Percentiles rank a stretch among this genome's conserved stretches.
Conservation (phyloP, 1,140 invertebrate species). For the Oryctes rhinoceros region DNA sequence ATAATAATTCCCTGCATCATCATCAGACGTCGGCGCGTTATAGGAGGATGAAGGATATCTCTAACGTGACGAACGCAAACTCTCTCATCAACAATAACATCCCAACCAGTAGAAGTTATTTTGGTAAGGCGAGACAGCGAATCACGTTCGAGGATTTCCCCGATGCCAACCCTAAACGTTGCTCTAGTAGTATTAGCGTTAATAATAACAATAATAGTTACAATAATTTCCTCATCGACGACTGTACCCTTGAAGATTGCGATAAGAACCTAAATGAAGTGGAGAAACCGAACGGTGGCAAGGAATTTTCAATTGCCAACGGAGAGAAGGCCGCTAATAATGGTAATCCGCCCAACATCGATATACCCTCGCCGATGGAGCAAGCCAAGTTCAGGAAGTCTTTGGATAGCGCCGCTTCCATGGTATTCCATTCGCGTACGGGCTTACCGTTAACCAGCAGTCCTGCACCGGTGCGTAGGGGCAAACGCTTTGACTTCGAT, state of each 20-base stretch:
- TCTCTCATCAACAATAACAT: conserved; percentile 33
- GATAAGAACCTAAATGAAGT: conserved; percentile 25
- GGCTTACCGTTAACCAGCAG: conserved; percentile 87
- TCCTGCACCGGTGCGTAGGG: conserved; percentile 81
- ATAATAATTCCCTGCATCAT: conserved; percentile 51
- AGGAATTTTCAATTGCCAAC: background rate
- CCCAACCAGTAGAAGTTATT: background rate
- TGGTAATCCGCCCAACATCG: conserved; percentile 47
- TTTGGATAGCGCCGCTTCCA: conserved; percentile 80
- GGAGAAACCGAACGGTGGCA: background rate
- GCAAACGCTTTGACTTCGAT: conserved; percentile 86
- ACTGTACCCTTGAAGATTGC: background rate
- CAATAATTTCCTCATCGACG: background rate
- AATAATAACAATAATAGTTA: conserved; percentile 25
- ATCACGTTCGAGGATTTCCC: conserved; percentile 50
- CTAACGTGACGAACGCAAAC: conserved; percentile 42
- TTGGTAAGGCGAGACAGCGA: conserved; percentile 47
- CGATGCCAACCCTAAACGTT: conserved; percentile 25
- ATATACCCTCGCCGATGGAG: conserved; percentile 73
- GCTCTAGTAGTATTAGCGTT: background rate
- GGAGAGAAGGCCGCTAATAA: conserved; percentile 44
- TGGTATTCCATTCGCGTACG: conserved; percentile 85
- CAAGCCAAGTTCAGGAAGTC: conserved; percentile 79
- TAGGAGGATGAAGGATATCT: conserved; percentile 50
- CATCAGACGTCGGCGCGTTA: conserved; percentile 37